Base-by-base conservation (phyloP, 2,113 vertebrate species). In the Psephotus haematonotus region DNA sequence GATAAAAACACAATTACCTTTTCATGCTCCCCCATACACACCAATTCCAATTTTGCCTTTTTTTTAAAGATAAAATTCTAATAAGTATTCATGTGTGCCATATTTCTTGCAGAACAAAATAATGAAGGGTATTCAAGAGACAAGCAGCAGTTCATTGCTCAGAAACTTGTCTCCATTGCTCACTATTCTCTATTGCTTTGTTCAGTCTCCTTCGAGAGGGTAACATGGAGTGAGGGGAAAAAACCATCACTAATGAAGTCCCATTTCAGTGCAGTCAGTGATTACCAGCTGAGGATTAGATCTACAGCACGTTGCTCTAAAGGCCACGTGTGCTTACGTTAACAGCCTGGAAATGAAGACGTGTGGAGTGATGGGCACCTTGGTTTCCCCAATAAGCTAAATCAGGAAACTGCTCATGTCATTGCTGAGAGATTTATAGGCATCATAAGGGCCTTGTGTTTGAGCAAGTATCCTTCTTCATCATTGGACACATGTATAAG, bases 1-100 rank as follows among this genome's bases (percentile, higher is more conserved):
- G 52, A 97, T 82, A 97, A 97, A 90, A 85, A 84, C 71, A 86
- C 22, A 97, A 97, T 93, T 94, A 91, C 57, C 75, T 95, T 96
- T 9, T 24, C 15, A 15, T 59, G 57, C 20, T 12, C 55, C 49
- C 83, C 83, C 82, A 79, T 17, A 44, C 53, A 46, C 28, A 70
- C 13, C 31, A 79, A 89, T 75, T 97, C 92, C 93, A 97, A 97
- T 96, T 94, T 44, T 7, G 10, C 8, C 57, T 77, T 92, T 95
- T 91, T 93, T 27, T 35, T 15, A 44, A 95, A 97, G 92, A 96
- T 94, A 93, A 96, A 86, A 95, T 94, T 95, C 87, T 52, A 97
- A 44, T 95, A 94, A 95, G 88, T 96, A 96, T 95, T 95, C 60
- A 82, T 23, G 23, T 60, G 64, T 82, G 47, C 44, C 6, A 0